Base-by-base conservation (phyloP, 1,140 invertebrate genomes). In the Drosophila hydei region DNA sequence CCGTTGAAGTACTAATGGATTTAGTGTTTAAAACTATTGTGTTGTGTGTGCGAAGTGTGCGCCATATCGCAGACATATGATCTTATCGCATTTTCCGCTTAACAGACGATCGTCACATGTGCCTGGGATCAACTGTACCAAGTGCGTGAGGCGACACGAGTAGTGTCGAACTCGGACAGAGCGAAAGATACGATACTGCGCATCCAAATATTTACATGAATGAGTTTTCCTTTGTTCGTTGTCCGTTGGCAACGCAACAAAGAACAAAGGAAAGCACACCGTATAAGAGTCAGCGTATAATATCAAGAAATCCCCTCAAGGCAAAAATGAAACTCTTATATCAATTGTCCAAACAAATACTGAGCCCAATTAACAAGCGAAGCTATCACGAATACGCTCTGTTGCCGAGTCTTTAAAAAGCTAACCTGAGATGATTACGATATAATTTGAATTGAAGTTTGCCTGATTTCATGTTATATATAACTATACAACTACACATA, bases 71-170 rank as follows among this genome's bases (percentile, higher is more conserved):
- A 16, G 27, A 54, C 12, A 40, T 8, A 21, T 14, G 48, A 62
- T 69, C 47, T 52, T 54, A 68, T 52, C 55, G n/a, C 14, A 16
- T 9, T 18, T 42, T 33, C 16, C 3, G 27, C 19, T 8, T 4
- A 54, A 36, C 38, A 61, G 27, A 9, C 19, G 9, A 7, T 6
- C 27, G 25, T 7, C 27, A 21, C 42, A 64, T 56, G 23, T 56
- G 21, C 38, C n/a, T 33, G 25, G 38, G 36, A 61, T 47, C 61
- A 76, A 83, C 75, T 85, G 75, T 76, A 84, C 75, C 33, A 8
- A 14, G 42, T 27, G 25, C 8, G 27, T 6, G 30, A 47, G 36
- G 16, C 38, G 27, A 12, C 14, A 19, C 14, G 11, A 14, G 9
- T 38, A 27, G 9, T 18, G 12, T 9, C 18, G 11, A 50, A 30